A percentile compares a stretch with the other conserved stretches of the same genome.
Conservation (phyloP, 2,888 invertebrate species). For the Scaptomyza polygonia region DNA sequence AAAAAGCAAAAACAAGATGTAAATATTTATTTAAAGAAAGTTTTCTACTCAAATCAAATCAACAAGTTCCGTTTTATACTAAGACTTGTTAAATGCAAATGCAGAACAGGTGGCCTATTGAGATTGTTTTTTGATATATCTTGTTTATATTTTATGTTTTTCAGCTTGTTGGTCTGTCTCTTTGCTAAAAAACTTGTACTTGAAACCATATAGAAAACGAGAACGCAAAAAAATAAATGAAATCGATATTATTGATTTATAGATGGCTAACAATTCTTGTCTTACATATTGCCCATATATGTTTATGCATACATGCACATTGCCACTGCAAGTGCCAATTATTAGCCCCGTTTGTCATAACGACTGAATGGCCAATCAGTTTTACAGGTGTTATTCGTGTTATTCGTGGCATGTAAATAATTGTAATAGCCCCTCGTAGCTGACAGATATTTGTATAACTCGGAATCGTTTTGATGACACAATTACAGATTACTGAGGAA, state of each 20-base stretch:
- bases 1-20: no score
- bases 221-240: slow-evolving; percentile 3
- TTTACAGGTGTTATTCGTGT: neutral
- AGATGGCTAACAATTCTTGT: slow-evolving; percentile 11
- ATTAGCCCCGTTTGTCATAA: slow-evolving; percentile 60
- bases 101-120: slow-evolving; percentile 50
- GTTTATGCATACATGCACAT: slow-evolving; percentile 4
- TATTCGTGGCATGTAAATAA: slow-evolving; percentile 37
- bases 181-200: slow-evolving; percentile 2
- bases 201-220: slow-evolving; percentile 16
- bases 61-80: no score
- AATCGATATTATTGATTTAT: slow-evolving; percentile 75
- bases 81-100: no score
- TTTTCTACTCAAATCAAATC: no score
- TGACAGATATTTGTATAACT: neutral
- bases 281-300: slow-evolving; percentile 31
- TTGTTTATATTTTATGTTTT: slow-evolving; percentile 20
- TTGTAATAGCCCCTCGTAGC: slow-evolving; percentile 29
- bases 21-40: no score
- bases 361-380: slow-evolving; percentile 66
- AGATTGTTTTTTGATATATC: slow-evolving; percentile 47
- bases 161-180: slow-evolving; percentile 25
- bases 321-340: slow-evolving; percentile 44
- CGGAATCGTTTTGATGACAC: slow-evolving; percentile 29
- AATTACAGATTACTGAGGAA: slow-evolving; percentile 19